Evolutionary conservation across 2,113 vertebrate species (phyloP).

Genomic region (Otis tarda): DNA sequence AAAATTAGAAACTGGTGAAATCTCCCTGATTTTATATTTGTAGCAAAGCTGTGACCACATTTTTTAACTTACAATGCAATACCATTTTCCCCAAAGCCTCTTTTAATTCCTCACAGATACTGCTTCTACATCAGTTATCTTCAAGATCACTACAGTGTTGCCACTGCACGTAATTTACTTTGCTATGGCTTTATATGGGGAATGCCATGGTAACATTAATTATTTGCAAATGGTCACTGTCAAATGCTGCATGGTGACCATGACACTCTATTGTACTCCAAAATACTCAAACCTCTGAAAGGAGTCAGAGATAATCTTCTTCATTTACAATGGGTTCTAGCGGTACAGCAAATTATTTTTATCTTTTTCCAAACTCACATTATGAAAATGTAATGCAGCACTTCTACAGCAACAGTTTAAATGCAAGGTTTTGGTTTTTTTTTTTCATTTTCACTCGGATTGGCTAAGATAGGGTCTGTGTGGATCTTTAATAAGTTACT

Average conservation of each 20-base stretch:
- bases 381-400: background rate
- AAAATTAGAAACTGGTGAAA: background rate
- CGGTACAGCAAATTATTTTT: background rate
- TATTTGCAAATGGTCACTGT: conserved; percentile 31
- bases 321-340: background rate
- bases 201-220: conserved; percentile 44
- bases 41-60: background rate
- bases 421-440: background rate
- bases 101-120: conserved; percentile 9
- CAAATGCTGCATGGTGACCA: background rate
- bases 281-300: background rate
- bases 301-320: conserved; percentile 5
- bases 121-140: conserved; percentile 3
- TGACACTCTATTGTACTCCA: background rate
- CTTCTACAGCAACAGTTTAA: background rate
- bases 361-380: background rate
- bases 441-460: background rate
- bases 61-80: background rate
- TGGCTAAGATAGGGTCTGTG: background rate
- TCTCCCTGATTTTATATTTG: background rate
- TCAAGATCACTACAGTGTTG: conserved; percentile 15
- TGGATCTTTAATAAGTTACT: background rate
- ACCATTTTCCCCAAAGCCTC: background rate
- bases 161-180: conserved; percentile 31
- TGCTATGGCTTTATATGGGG: background rate